Conservation (phyloP, 2,888 invertebrate genomes). For the Alviniconcha strummeri region DNA sequence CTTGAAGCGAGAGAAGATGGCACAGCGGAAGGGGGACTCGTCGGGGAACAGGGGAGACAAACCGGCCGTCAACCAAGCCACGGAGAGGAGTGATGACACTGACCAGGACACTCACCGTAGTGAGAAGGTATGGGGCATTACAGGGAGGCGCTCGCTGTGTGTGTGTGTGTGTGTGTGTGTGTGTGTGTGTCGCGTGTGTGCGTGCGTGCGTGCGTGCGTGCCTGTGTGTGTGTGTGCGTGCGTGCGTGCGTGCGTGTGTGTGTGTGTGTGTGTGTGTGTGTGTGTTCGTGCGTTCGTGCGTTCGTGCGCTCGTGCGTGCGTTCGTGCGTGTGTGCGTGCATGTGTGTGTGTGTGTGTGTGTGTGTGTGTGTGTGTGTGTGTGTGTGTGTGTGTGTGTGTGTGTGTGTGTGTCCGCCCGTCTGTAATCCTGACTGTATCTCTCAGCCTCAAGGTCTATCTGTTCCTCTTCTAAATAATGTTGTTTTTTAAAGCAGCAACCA, state of each 20-base stretch:
- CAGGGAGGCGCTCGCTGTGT: background rate
- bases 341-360: constrained; percentile 9
- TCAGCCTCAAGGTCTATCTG: too few species aligned
- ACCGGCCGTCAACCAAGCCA: too few species aligned
- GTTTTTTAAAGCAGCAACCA: too few species aligned
- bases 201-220: background rate
- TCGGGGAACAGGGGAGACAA: too few species aligned
- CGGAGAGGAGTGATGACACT: too few species aligned
- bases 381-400: background rate
- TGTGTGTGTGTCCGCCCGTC: constrained; percentile 2
- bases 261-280: background rate
- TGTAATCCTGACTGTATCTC: background rate
- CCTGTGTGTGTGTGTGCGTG: background rate
- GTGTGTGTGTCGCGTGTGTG: background rate
- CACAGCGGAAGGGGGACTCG: too few species aligned
- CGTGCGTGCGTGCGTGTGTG: constrained; percentile 8
- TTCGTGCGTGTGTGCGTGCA: constrained; percentile 5
- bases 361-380: background rate
- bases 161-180: background rate
- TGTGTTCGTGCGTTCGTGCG: background rate
- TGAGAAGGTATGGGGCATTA: too few species aligned
- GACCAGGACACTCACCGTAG: too few species aligned
- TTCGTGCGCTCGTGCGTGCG: background rate
- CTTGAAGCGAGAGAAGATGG: too few species aligned
- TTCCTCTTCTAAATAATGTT: too few species aligned